A percentile compares a stretch with the other conserved stretches of the same genome.
Conservation (phyloP, 2,888 invertebrate genomes). For the Aricia artaxerxes region DNA sequence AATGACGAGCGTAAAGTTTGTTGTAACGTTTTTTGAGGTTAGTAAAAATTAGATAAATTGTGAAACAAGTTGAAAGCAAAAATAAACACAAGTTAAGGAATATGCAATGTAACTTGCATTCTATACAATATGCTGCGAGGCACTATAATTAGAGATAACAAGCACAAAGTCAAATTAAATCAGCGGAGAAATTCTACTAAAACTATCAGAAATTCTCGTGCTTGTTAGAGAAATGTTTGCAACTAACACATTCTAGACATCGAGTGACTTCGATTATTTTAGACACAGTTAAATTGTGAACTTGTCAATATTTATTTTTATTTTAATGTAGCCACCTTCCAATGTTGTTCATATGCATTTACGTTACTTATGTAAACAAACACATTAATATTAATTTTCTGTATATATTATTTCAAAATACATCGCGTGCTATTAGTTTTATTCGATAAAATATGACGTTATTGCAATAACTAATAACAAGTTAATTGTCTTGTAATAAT, state of each 20-base stretch:
- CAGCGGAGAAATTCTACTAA: neutral
- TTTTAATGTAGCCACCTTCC: neutral
- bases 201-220: neutral
- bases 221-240: neutral
- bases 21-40: neutral
- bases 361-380: neutral
- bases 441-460: slow-evolving; percentile 17
- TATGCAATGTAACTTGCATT: neutral
- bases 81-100: neutral
- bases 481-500: slow-evolving; percentile 16
- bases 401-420: neutral
- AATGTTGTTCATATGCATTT: neutral
- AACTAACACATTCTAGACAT: neutral
- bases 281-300: neutral
- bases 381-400: neutral
- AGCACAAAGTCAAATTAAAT: slow-evolving; percentile 12
- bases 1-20: neutral
- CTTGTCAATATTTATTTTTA: neutral
- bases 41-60: neutral
- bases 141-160: neutral
- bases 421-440: neutral
- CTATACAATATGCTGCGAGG: neutral
- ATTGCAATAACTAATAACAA: neutral
- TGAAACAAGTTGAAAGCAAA: neutral
- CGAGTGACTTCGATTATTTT: neutral